These are phyloP conservation scores for Falco columbarius DNA, from an alignment of 2,797 vertebrate genomes.

Conservation along the genomic window DNA sequence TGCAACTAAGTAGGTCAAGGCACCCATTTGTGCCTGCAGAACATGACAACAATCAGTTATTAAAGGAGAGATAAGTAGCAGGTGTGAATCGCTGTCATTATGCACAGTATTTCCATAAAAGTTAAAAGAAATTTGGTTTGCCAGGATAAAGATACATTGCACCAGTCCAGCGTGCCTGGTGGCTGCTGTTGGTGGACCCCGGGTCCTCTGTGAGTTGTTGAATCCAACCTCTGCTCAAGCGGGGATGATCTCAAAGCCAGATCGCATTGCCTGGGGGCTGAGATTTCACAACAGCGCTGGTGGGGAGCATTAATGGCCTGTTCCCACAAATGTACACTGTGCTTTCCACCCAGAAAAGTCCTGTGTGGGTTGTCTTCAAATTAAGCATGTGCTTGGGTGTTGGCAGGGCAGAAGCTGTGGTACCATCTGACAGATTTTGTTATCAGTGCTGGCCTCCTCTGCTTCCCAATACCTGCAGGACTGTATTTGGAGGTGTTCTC, in stretches of 20 bases:
- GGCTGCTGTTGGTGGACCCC: too few relatives aligned
- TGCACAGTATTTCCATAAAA: neutral
- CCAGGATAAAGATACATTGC: rapidly evolving
- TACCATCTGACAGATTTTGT: neutral
- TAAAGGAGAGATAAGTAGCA: neutral
- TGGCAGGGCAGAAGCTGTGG: neutral
- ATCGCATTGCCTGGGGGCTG: rapidly evolving
- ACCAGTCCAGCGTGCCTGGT: rapidly evolving
- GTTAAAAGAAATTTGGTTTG: neutral
- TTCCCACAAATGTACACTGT: neutral
- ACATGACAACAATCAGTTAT: neutral
- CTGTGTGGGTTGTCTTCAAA: rapidly evolving
- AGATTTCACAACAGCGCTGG: neutral
- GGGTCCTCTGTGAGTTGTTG: neutral
- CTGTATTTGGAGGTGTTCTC: neutral
- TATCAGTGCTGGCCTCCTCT: neutral
- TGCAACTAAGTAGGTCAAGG: neutral
- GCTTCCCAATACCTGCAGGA: neutral
- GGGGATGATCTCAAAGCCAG: neutral
- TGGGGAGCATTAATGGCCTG: neutral
- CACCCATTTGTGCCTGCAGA: neutral
- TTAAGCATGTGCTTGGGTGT: neutral
- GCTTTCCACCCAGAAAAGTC: neutral
- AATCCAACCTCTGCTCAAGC: neutral
- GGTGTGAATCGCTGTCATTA: neutral